A percentile compares a stretch with the other conserved stretches of the same genome.
phyloP scores from a whole-genome alignment of 2,888 invertebrate species.

The Drosophila paramelanica region DNA sequence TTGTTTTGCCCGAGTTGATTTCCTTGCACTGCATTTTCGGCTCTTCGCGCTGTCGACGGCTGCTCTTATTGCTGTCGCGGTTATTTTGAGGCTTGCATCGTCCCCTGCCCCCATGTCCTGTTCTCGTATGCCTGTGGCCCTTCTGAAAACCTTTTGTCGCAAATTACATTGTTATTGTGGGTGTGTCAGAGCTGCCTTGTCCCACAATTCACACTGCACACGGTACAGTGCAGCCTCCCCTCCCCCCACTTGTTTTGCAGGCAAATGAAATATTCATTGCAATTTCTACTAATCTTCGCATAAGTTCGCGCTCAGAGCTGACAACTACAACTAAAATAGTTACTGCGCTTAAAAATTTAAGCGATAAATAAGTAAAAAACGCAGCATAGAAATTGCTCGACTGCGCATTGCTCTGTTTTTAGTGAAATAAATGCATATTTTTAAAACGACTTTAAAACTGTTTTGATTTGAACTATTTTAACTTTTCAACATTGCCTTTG shows the following conservation, averaged over 20 bases:
- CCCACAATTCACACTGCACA: conserved; percentile 9
- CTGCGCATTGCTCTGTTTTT: conserved; percentile 3
- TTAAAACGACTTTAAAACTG: background rate
- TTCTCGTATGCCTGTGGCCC: conserved; percentile 2
- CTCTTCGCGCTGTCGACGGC: conserved; percentile 32
- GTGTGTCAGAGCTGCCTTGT: conserved; percentile 12
- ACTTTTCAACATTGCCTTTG: no score
- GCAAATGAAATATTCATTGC: conserved; percentile 44
- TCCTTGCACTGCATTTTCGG: conserved; percentile 51
- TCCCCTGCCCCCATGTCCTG: background rate
- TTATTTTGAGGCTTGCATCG: conserved; percentile 30
- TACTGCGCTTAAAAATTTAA: conserved; percentile 26
- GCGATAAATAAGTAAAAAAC: conserved; percentile 3
- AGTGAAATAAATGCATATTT: no score
- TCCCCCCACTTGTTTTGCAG: background rate
- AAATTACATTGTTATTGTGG: conserved; percentile 71
- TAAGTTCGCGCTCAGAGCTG: conserved; percentile 33
- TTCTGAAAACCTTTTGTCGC: conserved; percentile 58
- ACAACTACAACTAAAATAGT: conserved; percentile 30
- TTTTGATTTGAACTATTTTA: no score
- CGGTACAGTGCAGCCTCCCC: background rate
- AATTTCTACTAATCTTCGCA: conserved; percentile 49
- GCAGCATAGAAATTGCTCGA: background rate
- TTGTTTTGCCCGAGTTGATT: conserved; percentile 71
- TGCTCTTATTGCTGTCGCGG: conserved; percentile 42